These are phyloP conservation scores for Serinus canaria DNA, from an alignment of 2,113 vertebrate species.

Conservation along the genomic window DNA sequence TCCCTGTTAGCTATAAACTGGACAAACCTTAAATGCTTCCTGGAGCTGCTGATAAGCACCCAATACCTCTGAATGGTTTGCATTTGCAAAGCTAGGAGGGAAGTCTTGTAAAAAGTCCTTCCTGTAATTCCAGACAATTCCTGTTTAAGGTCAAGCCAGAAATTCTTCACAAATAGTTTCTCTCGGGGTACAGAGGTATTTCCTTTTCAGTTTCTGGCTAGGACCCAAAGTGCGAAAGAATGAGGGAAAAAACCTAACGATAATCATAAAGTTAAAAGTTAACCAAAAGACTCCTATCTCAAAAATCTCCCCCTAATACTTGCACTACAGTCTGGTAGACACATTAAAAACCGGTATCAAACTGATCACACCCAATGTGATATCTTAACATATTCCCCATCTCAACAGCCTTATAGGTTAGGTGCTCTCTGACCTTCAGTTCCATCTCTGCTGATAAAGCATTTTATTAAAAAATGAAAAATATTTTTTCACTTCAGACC, in stretches of 20 bases:
- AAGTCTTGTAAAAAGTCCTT: conserved; percentile 56
- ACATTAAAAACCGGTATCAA: not conserved
- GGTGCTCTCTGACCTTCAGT: not conserved
- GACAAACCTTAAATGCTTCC: conserved; percentile 18
- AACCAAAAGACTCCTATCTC: not conserved
- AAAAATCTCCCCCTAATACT: not conserved
- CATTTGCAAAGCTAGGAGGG: conserved; percentile 27
- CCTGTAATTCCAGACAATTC: conserved; percentile 64
- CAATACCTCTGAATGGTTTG: conserved; percentile 30
- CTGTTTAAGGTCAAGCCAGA: conserved; percentile 63
- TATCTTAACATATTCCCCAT: not conserved
- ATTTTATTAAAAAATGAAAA: not conserved
- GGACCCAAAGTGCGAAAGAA: not conserved
- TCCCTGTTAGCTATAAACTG: not conserved
- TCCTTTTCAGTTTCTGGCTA: conserved; percentile 51
- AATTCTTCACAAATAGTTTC: conserved; percentile 59
- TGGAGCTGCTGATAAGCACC: conserved; percentile 31
- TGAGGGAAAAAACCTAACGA: not conserved
- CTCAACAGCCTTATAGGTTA: not conserved
- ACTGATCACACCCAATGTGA: not conserved
- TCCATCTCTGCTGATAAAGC: not conserved
- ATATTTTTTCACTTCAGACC: not conserved
- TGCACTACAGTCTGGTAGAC: not conserved
- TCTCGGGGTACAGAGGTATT: conserved; percentile 49
- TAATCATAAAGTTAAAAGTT: conserved; percentile 27